phyloP scores from a whole-genome alignment of 2,797 vertebrate genomes.

The Takifugu rubripes region DNA sequence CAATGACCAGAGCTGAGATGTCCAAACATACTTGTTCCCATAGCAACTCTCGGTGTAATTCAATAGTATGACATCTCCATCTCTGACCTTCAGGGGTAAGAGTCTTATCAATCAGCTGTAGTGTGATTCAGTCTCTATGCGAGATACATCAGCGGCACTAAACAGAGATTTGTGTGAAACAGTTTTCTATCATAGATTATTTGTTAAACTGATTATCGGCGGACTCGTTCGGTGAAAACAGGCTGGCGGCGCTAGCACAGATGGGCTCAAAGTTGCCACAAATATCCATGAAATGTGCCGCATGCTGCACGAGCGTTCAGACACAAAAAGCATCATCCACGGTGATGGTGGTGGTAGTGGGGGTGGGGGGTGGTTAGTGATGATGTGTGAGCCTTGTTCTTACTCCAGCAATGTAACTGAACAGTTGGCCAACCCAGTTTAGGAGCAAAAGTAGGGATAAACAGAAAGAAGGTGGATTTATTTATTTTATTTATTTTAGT shows the following conservation, averaged over 20 bases:
- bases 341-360: background rate
- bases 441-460: background rate
- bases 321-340: conserved; percentile 6
- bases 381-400: conserved; percentile 14
- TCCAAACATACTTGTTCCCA: conserved; percentile 53
- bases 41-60: conserved; percentile 53
- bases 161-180: conserved; percentile 8
- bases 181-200: conserved; percentile 5
- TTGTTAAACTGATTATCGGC: conserved; percentile 10
- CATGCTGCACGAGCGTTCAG: conserved; percentile 14
- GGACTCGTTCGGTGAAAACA: conserved; percentile 20
- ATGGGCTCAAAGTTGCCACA: conserved; percentile 24
- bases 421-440: conserved; percentile 2
- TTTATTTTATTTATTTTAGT: background rate
- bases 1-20: conserved; percentile 29
- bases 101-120: conserved; percentile 34
- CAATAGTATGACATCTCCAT: conserved; percentile 33
- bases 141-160: conserved; percentile 3
- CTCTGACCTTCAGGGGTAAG: conserved; percentile 46
- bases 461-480: background rate
- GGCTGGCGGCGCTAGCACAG: conserved; percentile 19
- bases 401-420: conserved; percentile 8
- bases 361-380: conserved; percentile 4
- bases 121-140: conserved; percentile 23
- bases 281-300: conserved; percentile 22